Percentiles rank a stretch among this genome's conserved stretches.
Conservation (phyloP, 2,113 vertebrate genomes). For the Coptodon bakossiorum region DNA sequence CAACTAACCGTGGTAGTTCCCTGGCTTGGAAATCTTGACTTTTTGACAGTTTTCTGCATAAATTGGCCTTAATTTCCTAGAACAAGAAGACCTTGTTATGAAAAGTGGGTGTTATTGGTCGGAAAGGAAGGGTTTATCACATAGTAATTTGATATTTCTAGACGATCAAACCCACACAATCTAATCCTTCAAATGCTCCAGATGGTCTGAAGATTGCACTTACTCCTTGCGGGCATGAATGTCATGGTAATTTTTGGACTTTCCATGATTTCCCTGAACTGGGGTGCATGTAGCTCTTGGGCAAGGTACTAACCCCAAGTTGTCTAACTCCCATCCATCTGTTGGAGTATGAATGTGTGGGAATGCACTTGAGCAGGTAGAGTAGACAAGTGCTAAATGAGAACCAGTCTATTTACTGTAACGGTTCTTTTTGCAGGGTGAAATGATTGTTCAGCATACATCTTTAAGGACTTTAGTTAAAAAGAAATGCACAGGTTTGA, state of each 20-base stretch:
- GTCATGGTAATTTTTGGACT: neutral
- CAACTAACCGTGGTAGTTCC: neutral
- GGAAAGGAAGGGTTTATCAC: neutral
- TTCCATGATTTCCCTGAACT: neutral
- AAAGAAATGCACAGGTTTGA: neutral
- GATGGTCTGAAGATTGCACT: neutral
- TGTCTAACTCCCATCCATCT: neutral
- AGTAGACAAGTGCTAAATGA: neutral
- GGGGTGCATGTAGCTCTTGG: neutral
- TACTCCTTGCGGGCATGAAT: too few species aligned
- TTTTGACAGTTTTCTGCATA: neutral
- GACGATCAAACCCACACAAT: neutral
- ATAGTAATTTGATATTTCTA: neutral
- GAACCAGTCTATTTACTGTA: neutral
- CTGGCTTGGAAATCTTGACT: neutral
- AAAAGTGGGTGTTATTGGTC: neutral
- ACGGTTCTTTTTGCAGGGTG: neutral
- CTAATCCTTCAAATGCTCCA: neutral
- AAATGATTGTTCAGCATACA: neutral
- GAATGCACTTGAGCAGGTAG: neutral
- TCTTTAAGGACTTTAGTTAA: neutral
- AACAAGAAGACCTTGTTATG: neutral
- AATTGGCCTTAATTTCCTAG: neutral
- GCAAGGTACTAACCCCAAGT: neutral
- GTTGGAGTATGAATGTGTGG: neutral